A percentile compares a stretch with the other conserved stretches of the same genome.
Conservation (phyloP, 1,140 invertebrate genomes). For the Cydia fagiglandana region DNA sequence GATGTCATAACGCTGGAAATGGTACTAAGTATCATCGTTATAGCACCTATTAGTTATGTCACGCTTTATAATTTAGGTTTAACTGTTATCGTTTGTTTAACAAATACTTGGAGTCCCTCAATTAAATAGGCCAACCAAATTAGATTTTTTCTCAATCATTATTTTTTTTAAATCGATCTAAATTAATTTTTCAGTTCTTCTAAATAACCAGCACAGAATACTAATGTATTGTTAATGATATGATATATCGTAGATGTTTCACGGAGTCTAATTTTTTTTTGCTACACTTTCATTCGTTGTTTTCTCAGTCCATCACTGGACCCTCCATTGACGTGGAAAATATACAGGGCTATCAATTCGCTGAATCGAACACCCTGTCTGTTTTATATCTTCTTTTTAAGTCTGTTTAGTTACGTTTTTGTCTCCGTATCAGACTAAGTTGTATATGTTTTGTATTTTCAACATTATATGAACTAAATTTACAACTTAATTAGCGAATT, state of each 20-base stretch:
- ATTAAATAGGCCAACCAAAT: no score
- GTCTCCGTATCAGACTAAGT: neutral
- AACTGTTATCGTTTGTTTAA: neutral
- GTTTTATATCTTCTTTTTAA: neutral
- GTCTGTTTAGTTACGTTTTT: neutral
- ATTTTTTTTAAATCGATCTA: no score
- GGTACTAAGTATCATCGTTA: conserved; percentile 31
- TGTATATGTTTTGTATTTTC: neutral
- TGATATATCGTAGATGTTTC: no score
- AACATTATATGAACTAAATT: no score
- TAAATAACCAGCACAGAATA: no score
- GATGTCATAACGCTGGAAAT: conserved; percentile 35
- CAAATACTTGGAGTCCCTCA: neutral
- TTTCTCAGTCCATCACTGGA: neutral
- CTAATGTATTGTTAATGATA: no score
- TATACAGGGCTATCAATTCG: neutral
- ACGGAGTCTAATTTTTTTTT: no score
- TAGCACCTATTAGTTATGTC: conserved; percentile 39
- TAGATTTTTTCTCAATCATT: no score
- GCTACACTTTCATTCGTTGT: neutral
- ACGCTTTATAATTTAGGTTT: neutral
- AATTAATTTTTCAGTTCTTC: no score
- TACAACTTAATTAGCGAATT: no score
- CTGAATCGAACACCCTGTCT: neutral
- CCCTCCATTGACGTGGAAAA: neutral